These are phyloP conservation scores for Theristicus caerulescens DNA, from an alignment of 2,113 vertebrate genomes.

Conservation along the genomic window DNA sequence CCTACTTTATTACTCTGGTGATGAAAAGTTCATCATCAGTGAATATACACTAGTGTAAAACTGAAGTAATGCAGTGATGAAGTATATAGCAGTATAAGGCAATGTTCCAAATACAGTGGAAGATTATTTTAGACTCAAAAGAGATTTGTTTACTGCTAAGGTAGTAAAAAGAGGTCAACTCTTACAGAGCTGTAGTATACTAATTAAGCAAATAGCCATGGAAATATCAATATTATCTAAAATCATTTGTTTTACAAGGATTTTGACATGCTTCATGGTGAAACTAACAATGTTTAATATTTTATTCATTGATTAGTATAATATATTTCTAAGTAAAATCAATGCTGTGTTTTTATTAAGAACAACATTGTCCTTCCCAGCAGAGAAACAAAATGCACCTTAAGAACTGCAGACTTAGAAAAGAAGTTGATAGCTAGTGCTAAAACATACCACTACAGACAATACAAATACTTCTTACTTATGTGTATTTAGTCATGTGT, in stretches of 20 bases:
- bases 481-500: accelerated
- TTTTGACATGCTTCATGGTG: neutral
- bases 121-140: neutral
- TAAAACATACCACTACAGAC: neutral
- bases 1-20: neutral
- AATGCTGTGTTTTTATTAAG: neutral
- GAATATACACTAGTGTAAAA: neutral
- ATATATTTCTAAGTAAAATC: slow-evolving; percentile 31
- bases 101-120: neutral
- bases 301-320: neutral
- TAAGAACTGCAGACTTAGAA: neutral
- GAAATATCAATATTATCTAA: slow-evolving; percentile 22
- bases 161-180: neutral
- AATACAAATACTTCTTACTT: neutral
- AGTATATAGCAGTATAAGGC: neutral
- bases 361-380: neutral
- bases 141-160: neutral
- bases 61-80: neutral
- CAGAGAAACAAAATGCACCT: neutral
- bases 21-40: neutral
- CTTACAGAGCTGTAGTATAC: neutral
- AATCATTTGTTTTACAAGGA: neutral
- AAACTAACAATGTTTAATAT: slow-evolving; percentile 3
- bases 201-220: slow-evolving; percentile 2
- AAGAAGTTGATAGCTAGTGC: neutral